These are phyloP conservation scores for Leptopilina drosophilae DNA, from an alignment of 2,888 invertebrate genomes.

Conservation along the genomic window DNA sequence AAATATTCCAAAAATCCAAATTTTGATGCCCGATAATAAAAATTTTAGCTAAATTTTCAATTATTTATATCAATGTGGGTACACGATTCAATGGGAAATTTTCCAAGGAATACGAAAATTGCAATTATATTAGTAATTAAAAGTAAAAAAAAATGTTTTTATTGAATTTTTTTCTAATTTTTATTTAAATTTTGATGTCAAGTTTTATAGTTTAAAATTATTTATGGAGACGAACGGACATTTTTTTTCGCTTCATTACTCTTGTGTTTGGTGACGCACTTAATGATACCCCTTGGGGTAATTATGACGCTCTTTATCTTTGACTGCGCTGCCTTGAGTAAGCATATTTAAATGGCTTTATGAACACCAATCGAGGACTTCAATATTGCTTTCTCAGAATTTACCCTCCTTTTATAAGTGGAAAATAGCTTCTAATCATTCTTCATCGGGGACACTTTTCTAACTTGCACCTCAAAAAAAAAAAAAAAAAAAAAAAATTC, in stretches of 20 bases:
- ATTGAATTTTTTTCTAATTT: background rate
- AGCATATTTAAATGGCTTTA: conserved; percentile 46
- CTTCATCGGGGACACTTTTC: background rate
- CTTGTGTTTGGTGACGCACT: conserved; percentile 41
- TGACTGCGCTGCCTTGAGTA: conserved; percentile 52
- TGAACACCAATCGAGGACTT: conserved; percentile 2
- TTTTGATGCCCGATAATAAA: too few relatives aligned
- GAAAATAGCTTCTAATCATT: conserved; percentile 21
- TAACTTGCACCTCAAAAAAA: too few relatives aligned
- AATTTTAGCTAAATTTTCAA: background rate
- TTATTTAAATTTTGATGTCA: background rate
- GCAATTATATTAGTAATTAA: background rate
- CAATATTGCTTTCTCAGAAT: conserved; percentile 19
- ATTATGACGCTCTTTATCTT: conserved; percentile 57
- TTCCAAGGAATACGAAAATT: background rate
- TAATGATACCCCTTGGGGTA: conserved; percentile 51
- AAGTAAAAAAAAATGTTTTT: background rate
- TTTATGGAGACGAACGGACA: background rate
- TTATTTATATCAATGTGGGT: background rate
- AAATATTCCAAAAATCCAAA: too few relatives aligned
- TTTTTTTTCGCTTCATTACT: background rate
- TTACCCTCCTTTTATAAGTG: conserved; percentile 23
- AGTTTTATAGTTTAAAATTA: background rate
- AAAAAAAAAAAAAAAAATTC: background rate
- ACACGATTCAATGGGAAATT: background rate